These are phyloP conservation scores for Monopterus albus DNA, from an alignment of 2,113 vertebrate genomes.

Conservation along the genomic window DNA sequence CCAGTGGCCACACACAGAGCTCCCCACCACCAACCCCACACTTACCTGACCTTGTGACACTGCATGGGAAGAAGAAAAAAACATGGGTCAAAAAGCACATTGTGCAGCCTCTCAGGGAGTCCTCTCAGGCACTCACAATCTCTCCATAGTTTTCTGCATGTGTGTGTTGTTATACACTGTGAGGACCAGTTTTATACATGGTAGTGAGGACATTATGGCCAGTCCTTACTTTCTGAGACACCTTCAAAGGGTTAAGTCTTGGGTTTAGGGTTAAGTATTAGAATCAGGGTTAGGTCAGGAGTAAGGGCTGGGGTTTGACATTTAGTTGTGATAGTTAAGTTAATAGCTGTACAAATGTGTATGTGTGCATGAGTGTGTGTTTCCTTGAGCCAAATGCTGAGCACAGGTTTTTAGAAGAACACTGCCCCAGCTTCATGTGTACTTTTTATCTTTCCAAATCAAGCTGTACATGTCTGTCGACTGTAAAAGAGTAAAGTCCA, in stretches of 20 bases:
- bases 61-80: constrained; percentile 16
- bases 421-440: neutral
- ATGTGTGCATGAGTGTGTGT: neutral
- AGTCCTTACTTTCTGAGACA: too few relatives aligned
- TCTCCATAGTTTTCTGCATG: neutral
- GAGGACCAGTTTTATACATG: too few relatives aligned
- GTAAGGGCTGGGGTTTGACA: too few relatives aligned
- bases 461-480: constrained; percentile 17
- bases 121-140: neutral
- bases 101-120: constrained; percentile 31
- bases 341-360: too few relatives aligned
- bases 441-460: constrained; percentile 20
- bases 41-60: neutral
- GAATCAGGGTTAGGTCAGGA: too few relatives aligned
- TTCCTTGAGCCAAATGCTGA: constrained; percentile 19
- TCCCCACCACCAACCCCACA: neutral
- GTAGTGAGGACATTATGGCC: too few relatives aligned
- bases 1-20: neutral
- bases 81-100: constrained; percentile 26
- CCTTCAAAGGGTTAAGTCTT: too few relatives aligned
- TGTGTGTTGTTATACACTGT: neutral
- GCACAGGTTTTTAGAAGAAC: constrained; percentile 10
- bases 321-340: too few relatives aligned
- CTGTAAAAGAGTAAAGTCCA: constrained; percentile 52
- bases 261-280: too few relatives aligned